phyloP scores from a whole-genome alignment of 2,888 invertebrate species.

The Onthophagus sagittarius region DNA sequence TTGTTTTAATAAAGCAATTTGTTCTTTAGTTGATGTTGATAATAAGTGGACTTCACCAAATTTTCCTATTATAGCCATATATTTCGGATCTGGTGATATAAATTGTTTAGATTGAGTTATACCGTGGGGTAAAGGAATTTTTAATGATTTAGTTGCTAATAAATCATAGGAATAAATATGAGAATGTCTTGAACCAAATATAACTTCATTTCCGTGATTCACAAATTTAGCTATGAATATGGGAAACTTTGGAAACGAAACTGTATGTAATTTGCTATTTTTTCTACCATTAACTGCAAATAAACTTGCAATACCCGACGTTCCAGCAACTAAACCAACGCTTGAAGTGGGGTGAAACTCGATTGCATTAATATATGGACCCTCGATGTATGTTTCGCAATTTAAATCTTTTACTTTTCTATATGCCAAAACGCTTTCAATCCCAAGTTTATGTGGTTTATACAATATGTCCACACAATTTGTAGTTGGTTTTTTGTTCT shows the following conservation, averaged over 20 bases:
- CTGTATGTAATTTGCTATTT: constrained; percentile 77
- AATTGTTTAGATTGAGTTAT: constrained; percentile 63
- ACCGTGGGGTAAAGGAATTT: constrained; percentile 60
- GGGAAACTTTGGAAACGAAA: constrained; percentile 70
- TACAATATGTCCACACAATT: too few relatives aligned
- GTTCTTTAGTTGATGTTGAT: constrained; percentile 70
- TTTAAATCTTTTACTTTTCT: constrained; percentile 69
- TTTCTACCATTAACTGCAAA: constrained; percentile 88
- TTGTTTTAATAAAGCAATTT: constrained; percentile 72
- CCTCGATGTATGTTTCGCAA: constrained; percentile 63
- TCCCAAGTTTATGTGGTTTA: constrained; percentile 49
- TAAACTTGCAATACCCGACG: constrained; percentile 67
- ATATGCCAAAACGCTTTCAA: constrained; percentile 56
- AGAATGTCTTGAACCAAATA: constrained; percentile 64
- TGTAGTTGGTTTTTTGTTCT: too few relatives aligned
- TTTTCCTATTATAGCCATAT: constrained; percentile 69
- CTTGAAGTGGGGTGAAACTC: constrained; percentile 86
- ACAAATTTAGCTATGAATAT: constrained; percentile 72
- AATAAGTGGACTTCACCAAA: constrained; percentile 78
- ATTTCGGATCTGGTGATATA: constrained; percentile 76
- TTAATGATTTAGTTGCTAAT: constrained; percentile 65
- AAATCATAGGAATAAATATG: constrained; percentile 78
- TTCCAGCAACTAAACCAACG: constrained; percentile 77
- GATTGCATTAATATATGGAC: constrained; percentile 62
- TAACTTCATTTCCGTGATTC: constrained; percentile 70